Percentiles rank a stretch among this genome's conserved stretches.
phyloP scores from a whole-genome alignment of 2,888 invertebrate species.

The Cataglyphis altisquamis region DNA sequence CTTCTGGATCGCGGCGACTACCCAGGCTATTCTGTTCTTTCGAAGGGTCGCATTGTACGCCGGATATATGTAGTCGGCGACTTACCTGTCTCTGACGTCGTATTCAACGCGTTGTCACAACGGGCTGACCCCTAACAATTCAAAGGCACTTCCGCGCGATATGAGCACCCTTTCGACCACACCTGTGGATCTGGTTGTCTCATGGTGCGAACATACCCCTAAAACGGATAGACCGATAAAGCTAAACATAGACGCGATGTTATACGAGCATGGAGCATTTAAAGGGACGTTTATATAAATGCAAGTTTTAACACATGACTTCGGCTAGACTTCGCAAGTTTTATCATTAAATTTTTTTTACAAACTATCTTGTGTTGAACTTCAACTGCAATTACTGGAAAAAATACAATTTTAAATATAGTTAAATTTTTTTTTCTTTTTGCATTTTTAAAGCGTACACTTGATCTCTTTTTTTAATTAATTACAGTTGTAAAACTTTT shows the following conservation, averaged over 20 bases:
- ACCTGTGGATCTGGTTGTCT: slow-evolving; percentile 73
- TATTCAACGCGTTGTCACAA: slow-evolving; percentile 53
- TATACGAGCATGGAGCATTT: background rate
- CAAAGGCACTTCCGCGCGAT: slow-evolving; percentile 71
- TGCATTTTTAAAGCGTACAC: background rate
- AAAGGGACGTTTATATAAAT: background rate
- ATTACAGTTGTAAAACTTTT: background rate
- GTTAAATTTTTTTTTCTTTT: background rate
- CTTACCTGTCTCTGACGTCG: slow-evolving; percentile 35
- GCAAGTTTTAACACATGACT: background rate
- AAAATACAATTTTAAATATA: background rate
- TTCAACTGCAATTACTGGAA: background rate
- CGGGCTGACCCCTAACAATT: slow-evolving; percentile 60
- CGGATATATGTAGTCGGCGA: slow-evolving; percentile 44
- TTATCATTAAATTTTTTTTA: background rate
- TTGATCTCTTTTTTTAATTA: background rate
- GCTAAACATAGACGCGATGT: slow-evolving; percentile 39
- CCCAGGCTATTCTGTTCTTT: slow-evolving; percentile 45
- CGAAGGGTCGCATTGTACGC: slow-evolving; percentile 38
- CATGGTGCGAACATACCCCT: slow-evolving; percentile 31
- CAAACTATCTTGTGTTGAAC: too few species aligned
- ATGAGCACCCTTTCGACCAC: slow-evolving; percentile 72
- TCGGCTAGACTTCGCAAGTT: background rate
- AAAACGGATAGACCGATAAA: slow-evolving; percentile 26
- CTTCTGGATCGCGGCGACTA: slow-evolving; percentile 54